Evolutionary conservation across 2,113 vertebrate species (phyloP).

Genomic region (Alethe castanea): DNA sequence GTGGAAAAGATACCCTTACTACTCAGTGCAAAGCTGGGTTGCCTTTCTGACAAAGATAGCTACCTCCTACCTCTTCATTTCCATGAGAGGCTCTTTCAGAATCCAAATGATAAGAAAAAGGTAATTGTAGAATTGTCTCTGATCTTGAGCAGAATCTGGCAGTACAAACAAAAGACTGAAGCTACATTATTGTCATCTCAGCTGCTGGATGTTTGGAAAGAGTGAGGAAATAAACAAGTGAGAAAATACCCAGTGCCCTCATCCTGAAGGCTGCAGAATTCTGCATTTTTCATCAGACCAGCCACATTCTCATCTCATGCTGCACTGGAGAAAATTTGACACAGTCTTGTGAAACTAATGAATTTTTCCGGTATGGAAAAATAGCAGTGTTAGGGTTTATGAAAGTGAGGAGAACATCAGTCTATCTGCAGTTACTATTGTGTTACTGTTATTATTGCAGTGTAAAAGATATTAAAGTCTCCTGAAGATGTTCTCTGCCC

Average conservation of each 20-base stretch:
- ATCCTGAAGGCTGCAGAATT: neutral
- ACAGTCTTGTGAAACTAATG: neutral
- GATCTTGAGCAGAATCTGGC: neutral
- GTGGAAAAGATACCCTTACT: conserved; percentile 45
- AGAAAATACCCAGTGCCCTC: neutral
- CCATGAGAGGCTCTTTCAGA: conserved; percentile 8
- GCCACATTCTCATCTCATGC: neutral
- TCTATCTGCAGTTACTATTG: neutral
- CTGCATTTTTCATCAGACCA: neutral
- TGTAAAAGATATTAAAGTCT: neutral
- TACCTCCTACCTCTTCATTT: conserved; percentile 60
- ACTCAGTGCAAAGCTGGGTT: conserved; percentile 23
- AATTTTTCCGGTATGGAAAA: neutral
- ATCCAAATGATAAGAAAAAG: neutral
- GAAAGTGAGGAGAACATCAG: neutral
- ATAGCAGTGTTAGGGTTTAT: neutral
- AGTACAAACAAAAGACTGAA: neutral
- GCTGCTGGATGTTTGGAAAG: neutral
- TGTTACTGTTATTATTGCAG: neutral
- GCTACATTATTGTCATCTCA: neutral
- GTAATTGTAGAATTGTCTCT: neutral
- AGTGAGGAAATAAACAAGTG: neutral
- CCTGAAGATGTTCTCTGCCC: neutral
- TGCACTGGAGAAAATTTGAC: neutral
- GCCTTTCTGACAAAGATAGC: conserved; percentile 41